Base-by-base conservation (phyloP, 2,113 vertebrate genomes). In the Engystomops pustulosus region DNA sequence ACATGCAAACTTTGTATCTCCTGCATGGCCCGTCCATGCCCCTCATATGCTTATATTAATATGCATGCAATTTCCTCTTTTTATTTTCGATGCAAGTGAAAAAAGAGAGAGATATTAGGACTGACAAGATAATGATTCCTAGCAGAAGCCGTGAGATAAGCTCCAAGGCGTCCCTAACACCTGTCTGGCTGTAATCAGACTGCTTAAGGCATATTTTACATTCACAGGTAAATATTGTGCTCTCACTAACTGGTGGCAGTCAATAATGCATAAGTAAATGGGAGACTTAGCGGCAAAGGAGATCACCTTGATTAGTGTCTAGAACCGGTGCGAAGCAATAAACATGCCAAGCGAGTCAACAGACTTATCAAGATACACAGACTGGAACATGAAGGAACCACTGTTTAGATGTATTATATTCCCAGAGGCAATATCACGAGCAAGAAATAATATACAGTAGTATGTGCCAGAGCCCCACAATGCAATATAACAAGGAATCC, bases 81-180 rank as follows among this genome's bases (percentile, higher is more conserved):
- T 89, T 90, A 91, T 89, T 89, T 60, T 20, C 34, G 83, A 84
- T 47, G 20, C 81, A 85, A 81, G 89, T 90, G 65, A 45, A 88
- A 90, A 78, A 62, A 60, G 47, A 55, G 11, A 68, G 30, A 70
- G 76, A 84, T 91, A 91, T 69, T 7, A 32, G 78, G 65, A 68
- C 87, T 91, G 91, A 91, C 89, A 91, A 89, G 86, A 89, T 93
- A 93, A 94, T 90, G 90, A 91, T 88, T 89, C 91, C 82, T 76
- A 87, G 90, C 87, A 89, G 87, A 90, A 88, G 88, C 85, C 72
- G 87, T 74, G 18, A 90, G 88, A 89, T 84, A 90, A 90, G 70
- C 70, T 60, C 77, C 5, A 12, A 88, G 85, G 85, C 78, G 23
- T 86, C 85, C 83, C 90, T 87, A 87, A 70, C 79, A 71, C 65